Evolutionary conservation across 2,113 vertebrate genomes (phyloP).

Genomic region (Myxocyprinus asiaticus): DNA sequence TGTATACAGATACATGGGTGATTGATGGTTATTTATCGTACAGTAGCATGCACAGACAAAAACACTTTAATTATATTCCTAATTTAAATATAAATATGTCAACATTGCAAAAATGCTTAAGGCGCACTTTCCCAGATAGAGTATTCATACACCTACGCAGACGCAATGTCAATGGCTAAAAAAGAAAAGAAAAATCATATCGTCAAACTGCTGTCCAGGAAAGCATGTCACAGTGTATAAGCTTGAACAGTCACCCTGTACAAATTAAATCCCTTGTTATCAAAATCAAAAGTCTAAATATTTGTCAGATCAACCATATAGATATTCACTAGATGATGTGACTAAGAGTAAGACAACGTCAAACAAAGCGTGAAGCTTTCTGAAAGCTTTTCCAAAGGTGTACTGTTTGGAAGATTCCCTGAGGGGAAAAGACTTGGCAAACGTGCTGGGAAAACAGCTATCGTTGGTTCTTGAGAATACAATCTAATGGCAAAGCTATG

Average conservation of each 20-base stretch:
- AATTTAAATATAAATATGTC: neutral
- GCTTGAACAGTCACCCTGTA: slow-evolving; percentile 9
- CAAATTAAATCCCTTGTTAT: neutral
- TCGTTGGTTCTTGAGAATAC: neutral
- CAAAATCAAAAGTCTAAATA: neutral
- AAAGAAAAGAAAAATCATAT: neutral
- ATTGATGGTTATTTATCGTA: no score
- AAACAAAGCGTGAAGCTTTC: neutral
- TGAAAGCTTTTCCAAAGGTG: slow-evolving; percentile 12
- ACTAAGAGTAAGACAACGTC: neutral
- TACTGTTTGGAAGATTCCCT: neutral
- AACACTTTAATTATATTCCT: no score
- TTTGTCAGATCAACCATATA: neutral
- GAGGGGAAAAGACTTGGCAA: slow-evolving; percentile 15
- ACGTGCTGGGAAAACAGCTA: slow-evolving; percentile 19
- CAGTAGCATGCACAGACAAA: no score
- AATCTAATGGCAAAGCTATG: neutral
- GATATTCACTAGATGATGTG: neutral
- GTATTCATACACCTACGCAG: slow-evolving; percentile 1
- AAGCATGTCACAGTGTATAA: neutral
- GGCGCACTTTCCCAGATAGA: neutral
- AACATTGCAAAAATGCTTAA: neutral
- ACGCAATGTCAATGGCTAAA: neutral
- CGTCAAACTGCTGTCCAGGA: neutral
- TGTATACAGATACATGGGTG: no score